A percentile compares a stretch with the other conserved stretches of the same genome.
Evolutionary conservation across 2,888 invertebrate genomes (phyloP).

Genomic region (Tethea ocularis): DNA sequence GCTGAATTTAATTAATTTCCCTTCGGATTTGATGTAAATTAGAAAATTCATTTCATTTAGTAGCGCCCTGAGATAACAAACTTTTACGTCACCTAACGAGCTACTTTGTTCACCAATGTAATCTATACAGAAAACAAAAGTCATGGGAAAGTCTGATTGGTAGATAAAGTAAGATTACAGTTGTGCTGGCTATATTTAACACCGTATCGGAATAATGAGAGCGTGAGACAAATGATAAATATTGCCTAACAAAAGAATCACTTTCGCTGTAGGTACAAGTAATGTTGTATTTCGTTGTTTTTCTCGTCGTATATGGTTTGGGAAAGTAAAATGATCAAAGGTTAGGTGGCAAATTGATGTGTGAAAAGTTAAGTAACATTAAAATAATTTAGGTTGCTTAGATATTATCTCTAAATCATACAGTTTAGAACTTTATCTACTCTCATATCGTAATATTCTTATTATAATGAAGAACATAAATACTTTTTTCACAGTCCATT

Average conservation of each 20-base stretch:
- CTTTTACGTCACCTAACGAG: neutral
- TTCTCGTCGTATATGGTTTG: neutral
- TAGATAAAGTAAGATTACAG: slow-evolving; percentile 18
- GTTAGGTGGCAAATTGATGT: neutral
- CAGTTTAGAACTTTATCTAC: neutral
- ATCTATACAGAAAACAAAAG: neutral
- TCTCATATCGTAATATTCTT: too few relatives aligned
- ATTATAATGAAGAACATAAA: neutral
- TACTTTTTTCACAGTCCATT: too few relatives aligned
- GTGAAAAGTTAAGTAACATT: too few relatives aligned
- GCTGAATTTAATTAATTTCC: too few relatives aligned
- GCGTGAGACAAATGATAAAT: slow-evolving; percentile 29
- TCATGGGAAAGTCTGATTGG: neutral
- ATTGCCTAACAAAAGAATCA: slow-evolving; percentile 29
- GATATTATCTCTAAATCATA: neutral
- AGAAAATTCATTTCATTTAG: too few relatives aligned
- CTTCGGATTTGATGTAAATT: too few relatives aligned
- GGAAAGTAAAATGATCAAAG: neutral
- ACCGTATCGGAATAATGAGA: slow-evolving; percentile 20
- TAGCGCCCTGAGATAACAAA: too few relatives aligned
- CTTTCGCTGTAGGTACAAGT: slow-evolving; percentile 32
- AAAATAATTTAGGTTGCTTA: too few relatives aligned
- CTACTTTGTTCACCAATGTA: neutral
- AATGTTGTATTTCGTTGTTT: neutral
- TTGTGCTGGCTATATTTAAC: slow-evolving; percentile 28